Evolutionary conservation across 2,888 invertebrate genomes (phyloP), one percentile per base, ranked within the genome.

Genomic region (Volucella zonaria): DNA sequence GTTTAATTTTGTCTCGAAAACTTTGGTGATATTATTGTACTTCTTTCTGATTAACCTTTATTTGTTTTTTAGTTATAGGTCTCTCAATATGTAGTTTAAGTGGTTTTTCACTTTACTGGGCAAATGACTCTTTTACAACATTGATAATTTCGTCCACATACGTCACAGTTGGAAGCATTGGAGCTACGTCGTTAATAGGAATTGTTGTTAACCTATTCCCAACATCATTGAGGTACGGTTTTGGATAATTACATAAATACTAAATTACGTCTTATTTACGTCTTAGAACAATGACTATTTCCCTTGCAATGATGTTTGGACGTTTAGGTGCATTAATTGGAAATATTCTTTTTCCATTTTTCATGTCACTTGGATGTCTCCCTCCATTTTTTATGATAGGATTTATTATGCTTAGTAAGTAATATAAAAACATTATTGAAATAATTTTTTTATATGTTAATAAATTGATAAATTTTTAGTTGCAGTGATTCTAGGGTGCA

Each of bases 371-470:
- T 38, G 96, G 96, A 47, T 96, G 96, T 88, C 91, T 94, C 40
- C 95, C 95, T 18, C 96, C 96, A 3, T 96, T 96, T 89, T 90
- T 95, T 67, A 94, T 95, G 89, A 94, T 96, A 74, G 94, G 94
- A 8, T 89, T 92, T 8, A 93, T 94, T 23, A 92, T 95, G 87
- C 88, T 94, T 87, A 92, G 95, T 95, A 92, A 92, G 90, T 88
- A 42, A 2, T 42, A 59, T 31, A 18, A 10, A 6, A 58, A 14
- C 15, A 31, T 12, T 10, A 38, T 23, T 47, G 14, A 18, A 14
- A 0, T 43, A 43, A n/a, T 14, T 51, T 45, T 12, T 1, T 18
- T 1, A 8, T 4, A 8, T 18, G 8, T 23, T 9, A 23, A 8
- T 45, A 8, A 14, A 0, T 71, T 54, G 23, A 49, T 56, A 12